A percentile compares a stretch with the other conserved stretches of the same genome.
phyloP scores from a whole-genome alignment of 2,888 invertebrate species.

The Acleris laterana region DNA sequence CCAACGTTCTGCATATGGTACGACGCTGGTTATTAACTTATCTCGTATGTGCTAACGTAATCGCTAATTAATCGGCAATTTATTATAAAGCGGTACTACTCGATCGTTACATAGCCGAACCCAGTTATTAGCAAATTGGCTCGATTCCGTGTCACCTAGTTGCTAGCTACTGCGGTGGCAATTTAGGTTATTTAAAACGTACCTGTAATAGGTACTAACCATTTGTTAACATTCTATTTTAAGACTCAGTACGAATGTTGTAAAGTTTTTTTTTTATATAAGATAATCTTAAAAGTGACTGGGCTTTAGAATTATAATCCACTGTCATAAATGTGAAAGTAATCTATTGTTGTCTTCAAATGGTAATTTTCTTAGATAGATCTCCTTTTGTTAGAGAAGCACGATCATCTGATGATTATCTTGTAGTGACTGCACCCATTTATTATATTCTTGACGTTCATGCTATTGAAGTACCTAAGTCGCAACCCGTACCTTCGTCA shows the following conservation, averaged over 20 bases:
- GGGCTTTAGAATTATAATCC: not conserved
- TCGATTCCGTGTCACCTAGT: slow-evolving; percentile 26
- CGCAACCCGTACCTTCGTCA: not conserved
- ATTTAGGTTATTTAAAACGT: slow-evolving; percentile 3
- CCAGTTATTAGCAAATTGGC: slow-evolving; percentile 21
- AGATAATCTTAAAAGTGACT: not conserved
- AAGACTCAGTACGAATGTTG: not conserved
- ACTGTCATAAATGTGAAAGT: slow-evolving; percentile 26
- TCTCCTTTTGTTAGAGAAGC: slow-evolving; percentile 27
- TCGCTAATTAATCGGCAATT: slow-evolving; percentile 33
- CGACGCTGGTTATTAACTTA: slow-evolving; percentile 53
- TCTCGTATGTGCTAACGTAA: slow-evolving; percentile 45
- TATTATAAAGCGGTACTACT: slow-evolving; percentile 32
- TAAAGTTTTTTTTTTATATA: too few species aligned
- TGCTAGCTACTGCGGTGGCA: not conserved
- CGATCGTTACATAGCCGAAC: slow-evolving; percentile 30
- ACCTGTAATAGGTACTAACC: not conserved
- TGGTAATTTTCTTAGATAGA: slow-evolving; percentile 26
- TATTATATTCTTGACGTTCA: not conserved
- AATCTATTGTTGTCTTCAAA: slow-evolving; percentile 31
- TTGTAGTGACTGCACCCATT: too few species aligned
- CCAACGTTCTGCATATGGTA: slow-evolving; percentile 58
- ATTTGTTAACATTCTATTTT: not conserved
- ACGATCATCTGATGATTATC: slow-evolving; percentile 7
- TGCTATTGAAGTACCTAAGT: not conserved